These are phyloP conservation scores for Cheilosia grossa DNA, from an alignment of 2,888 invertebrate genomes.

Conservation along the genomic window DNA sequence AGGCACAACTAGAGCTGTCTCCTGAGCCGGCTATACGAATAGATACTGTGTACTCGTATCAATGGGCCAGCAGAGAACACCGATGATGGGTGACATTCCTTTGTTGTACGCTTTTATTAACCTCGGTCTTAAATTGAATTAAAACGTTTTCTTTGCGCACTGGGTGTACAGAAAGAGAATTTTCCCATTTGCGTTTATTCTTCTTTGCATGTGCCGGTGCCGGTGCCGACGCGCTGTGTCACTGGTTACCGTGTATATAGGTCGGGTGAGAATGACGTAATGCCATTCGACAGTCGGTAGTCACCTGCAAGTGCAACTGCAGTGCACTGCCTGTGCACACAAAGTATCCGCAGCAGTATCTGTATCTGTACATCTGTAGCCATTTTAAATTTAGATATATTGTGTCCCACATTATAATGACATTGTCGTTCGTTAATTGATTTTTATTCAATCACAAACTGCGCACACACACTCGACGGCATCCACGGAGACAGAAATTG, in stretches of 20 bases:
- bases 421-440: slow-evolving; percentile 66
- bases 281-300: slow-evolving; percentile 14
- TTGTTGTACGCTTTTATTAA: slow-evolving; percentile 64
- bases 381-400: slow-evolving; percentile 58
- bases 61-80: slow-evolving; percentile 21
- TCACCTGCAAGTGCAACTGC: slow-evolving; percentile 48
- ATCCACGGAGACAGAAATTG: slow-evolving; percentile 13
- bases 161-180: neutral
- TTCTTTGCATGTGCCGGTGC: neutral
- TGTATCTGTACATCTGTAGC: neutral
- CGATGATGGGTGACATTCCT: slow-evolving; percentile 39
- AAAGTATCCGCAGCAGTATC: slow-evolving; percentile 4
- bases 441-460: slow-evolving; percentile 58
- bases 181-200: slow-evolving; percentile 21
- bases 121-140: slow-evolving; percentile 65
- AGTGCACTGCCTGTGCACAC: neutral
- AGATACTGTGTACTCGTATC: slow-evolving; percentile 6
- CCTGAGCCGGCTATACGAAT: neutral
- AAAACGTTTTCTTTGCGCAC: slow-evolving; percentile 53
- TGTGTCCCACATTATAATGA: slow-evolving; percentile 50
- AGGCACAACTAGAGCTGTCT: neutral
- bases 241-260: neutral
- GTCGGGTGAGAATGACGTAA: slow-evolving; percentile 49
- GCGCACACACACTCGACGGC: neutral
- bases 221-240: neutral